Base-by-base conservation (phyloP, 2,797 vertebrate genomes). In the Hapalemur alaotrensis region DNA sequence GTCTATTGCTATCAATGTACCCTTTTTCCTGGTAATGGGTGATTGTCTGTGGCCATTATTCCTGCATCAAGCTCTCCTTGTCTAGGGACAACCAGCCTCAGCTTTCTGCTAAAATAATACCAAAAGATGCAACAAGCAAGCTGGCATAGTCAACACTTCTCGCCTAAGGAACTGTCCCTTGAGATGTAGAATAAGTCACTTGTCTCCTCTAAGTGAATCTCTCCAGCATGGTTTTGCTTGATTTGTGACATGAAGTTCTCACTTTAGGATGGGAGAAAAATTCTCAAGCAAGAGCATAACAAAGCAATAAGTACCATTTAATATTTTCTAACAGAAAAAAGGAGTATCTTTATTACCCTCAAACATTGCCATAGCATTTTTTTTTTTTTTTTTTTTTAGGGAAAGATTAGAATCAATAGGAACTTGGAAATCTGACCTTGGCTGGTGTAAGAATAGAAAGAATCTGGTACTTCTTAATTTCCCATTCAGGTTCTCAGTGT, bases 401-500 rank as follows among this genome's bases (percentile, higher is more conserved):
- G n/a, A 78, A 76, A 73, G 59, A 76, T 43, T 59, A 67, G 65
- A 97, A 93, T 52, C 84, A 85, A 90, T 7, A 54, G 85, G 57
- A 89, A 46, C 75, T 94, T 85, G 65, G 91, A 95, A 95, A 90
- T 87, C 91, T 95, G 96, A 97, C 91, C 91, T 96, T 52, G 91
- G 73, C 96, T 95, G 54, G 48, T 52, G 1, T 59, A 54, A 93
- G 96, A 93, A 90, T 52, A 95, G 92, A 75, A 79, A 59, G 87
- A 95, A 94, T 96, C 96, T 97, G 95, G 96, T 91, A 43, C 79
- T 78, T 94, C 79, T 97, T 69, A 80, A 83, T 93, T 94, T 96
- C 75, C 87, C 94, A 97, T 93, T 97, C 93, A 96, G 96, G 86
- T 78, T 91, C 95, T 93, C 86, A 46, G 70, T 91, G 93, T 95